Conservation (phyloP, 2,113 vertebrate genomes). For the Pedionomus torquatus region DNA sequence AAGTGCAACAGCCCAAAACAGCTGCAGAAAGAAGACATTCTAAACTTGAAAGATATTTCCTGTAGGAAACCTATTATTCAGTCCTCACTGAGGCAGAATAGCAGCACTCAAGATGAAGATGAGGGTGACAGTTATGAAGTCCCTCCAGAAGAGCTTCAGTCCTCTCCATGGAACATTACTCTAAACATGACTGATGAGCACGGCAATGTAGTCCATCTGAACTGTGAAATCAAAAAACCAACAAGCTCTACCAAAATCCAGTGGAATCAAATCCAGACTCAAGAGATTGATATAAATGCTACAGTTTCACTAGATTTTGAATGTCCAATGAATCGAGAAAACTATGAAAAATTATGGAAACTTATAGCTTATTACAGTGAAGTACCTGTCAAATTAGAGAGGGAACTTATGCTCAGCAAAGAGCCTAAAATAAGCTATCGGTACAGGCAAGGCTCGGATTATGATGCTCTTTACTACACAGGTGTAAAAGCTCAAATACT, state of each 20-base stretch:
- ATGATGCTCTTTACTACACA: constrained; percentile 86
- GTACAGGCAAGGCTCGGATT: constrained; percentile 83
- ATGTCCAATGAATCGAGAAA: constrained; percentile 83
- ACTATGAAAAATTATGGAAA: constrained; percentile 88
- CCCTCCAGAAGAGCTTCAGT: constrained; percentile 55
- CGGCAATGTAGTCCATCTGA: constrained; percentile 82
- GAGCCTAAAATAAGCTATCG: constrained; percentile 71
- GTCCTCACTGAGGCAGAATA: constrained; percentile 65
- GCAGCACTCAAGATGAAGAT: constrained; percentile 45
- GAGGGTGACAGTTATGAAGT: constrained; percentile 43
- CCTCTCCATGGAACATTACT: constrained; percentile 77
- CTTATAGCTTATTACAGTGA: constrained; percentile 92
- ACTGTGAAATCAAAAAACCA: constrained; percentile 76
- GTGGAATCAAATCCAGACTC: constrained; percentile 76
- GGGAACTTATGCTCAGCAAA: constrained; percentile 62
- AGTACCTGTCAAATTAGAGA: constrained; percentile 83
- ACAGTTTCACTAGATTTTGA: constrained; percentile 80
- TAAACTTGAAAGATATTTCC: constrained; percentile 63
- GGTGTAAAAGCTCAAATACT: constrained; percentile 81
- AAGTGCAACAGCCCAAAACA: constrained; percentile 79
- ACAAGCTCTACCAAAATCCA: constrained; percentile 51
- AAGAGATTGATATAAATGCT: constrained; percentile 77
- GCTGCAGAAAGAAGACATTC: constrained; percentile 75
- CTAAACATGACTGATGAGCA: constrained; percentile 89
- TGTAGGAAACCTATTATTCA: constrained; percentile 82